These are phyloP conservation scores for Drosophila formosana DNA, from an alignment of 2,888 invertebrate species.

Conservation along the genomic window DNA sequence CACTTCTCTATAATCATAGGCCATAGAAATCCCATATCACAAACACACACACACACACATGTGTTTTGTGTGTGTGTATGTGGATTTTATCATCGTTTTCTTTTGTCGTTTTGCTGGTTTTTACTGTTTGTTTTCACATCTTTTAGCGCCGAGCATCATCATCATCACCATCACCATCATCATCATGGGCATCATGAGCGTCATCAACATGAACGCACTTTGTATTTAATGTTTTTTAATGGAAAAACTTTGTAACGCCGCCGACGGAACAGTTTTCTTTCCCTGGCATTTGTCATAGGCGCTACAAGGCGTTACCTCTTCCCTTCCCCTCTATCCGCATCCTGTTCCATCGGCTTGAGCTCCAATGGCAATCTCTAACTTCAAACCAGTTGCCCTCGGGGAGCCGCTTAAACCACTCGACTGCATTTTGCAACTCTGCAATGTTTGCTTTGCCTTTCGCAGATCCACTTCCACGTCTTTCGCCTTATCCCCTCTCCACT, in stretches of 20 bases:
- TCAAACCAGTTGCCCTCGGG: constrained; percentile 46
- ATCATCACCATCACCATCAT: constrained; percentile 21
- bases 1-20: constrained; percentile 2
- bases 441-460: constrained; percentile 65
- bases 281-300: constrained; percentile 63
- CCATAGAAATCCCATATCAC: constrained; percentile 11
- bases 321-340: not conserved
- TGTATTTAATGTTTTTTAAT: constrained; percentile 72
- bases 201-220: constrained; percentile 58
- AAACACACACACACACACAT: constrained; percentile 8
- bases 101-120: constrained; percentile 50
- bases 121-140: constrained; percentile 57
- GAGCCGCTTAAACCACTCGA: constrained; percentile 61
- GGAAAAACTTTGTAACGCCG: constrained; percentile 69
- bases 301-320: constrained; percentile 25
- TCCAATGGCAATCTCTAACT: constrained; percentile 36
- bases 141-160: constrained; percentile 23
- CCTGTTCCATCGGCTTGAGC: not conserved
- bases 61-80: constrained; percentile 22
- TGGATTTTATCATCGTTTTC: constrained; percentile 38
- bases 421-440: constrained; percentile 67
- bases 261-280: constrained; percentile 55
- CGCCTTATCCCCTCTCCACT: not conserved
- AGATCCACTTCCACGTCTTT: constrained; percentile 26
- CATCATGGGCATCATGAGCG: constrained; percentile 7